phyloP scores from a whole-genome alignment of 2,888 invertebrate genomes.

The Tinea pellionella region DNA sequence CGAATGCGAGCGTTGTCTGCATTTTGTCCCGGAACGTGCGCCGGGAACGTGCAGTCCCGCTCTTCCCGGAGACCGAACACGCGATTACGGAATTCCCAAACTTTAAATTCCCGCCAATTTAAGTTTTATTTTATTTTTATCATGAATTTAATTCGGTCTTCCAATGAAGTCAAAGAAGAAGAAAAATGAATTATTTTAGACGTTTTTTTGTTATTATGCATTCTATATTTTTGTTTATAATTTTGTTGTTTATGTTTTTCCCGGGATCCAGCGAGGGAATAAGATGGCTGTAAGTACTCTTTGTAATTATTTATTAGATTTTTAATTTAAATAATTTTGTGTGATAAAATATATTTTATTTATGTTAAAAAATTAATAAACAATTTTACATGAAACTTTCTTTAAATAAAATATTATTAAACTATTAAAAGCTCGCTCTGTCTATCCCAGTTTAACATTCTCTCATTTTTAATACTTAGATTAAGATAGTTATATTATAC shows the following conservation, averaged over 20 bases:
- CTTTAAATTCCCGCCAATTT: conserved; percentile 45
- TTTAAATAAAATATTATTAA: too few relatives aligned
- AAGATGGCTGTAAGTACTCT: conserved; percentile 61
- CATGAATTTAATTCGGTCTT: not conserved
- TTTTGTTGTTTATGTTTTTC: conserved; percentile 63
- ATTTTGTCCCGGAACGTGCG: conserved; percentile 12
- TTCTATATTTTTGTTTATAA: conserved; percentile 41
- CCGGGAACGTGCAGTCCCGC: not conserved
- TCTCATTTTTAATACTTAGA: too few relatives aligned
- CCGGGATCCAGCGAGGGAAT: conserved; percentile 52
- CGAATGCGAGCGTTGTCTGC: conserved; percentile 19
- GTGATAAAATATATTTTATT: not conserved
- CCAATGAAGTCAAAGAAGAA: not conserved
- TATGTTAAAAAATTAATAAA: too few relatives aligned
- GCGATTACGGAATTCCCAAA: conserved; percentile 3
- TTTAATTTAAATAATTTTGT: too few relatives aligned
- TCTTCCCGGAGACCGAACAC: not conserved
- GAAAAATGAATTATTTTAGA: conserved; percentile 5
- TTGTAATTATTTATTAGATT: not conserved
- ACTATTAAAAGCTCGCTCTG: too few relatives aligned
- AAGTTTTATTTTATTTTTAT: not conserved
- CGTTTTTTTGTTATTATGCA: conserved; percentile 44
- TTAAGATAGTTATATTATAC: too few relatives aligned
- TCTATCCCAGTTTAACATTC: too few relatives aligned
- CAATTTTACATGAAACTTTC: too few relatives aligned